These are phyloP conservation scores for Simalia tracyae DNA, from an alignment of 2,797 vertebrate species.

Conservation along the genomic window DNA sequence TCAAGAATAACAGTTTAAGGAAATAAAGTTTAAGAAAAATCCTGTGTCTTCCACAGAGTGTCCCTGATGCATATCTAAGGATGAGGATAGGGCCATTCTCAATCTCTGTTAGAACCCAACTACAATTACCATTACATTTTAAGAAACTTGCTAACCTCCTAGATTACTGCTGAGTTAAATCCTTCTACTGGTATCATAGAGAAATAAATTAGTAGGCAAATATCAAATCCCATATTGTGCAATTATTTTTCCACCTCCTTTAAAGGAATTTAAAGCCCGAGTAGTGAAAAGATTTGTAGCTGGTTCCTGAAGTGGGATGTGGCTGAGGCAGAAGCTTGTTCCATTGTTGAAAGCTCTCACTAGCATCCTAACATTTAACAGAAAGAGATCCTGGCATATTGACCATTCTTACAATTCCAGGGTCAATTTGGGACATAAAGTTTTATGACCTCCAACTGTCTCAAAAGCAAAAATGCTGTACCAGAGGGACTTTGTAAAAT, in stretches of 20 bases:
- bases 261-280: not conserved
- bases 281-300: not conserved
- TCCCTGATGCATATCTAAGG: not conserved
- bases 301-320: not conserved
- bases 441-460: too few species aligned
- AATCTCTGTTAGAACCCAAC: not conserved
- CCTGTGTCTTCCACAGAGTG: not conserved
- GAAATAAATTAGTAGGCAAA: not conserved
- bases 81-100: not conserved
- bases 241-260: not conserved
- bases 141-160: not conserved
- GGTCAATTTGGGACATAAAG: not conserved
- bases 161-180: not conserved
- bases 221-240: not conserved
- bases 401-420: not conserved
- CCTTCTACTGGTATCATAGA: not conserved
- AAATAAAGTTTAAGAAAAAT: not conserved
- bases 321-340: not conserved
- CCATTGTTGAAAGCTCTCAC: not conserved
- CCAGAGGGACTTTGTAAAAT: too few species aligned
- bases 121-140: not conserved
- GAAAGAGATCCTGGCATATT: not conserved
- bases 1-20: not conserved
- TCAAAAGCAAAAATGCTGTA: too few species aligned
- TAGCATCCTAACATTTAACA: not conserved